Base-by-base conservation (phyloP, 2,888 invertebrate genomes). In the Anoplius nigerrimus region DNA sequence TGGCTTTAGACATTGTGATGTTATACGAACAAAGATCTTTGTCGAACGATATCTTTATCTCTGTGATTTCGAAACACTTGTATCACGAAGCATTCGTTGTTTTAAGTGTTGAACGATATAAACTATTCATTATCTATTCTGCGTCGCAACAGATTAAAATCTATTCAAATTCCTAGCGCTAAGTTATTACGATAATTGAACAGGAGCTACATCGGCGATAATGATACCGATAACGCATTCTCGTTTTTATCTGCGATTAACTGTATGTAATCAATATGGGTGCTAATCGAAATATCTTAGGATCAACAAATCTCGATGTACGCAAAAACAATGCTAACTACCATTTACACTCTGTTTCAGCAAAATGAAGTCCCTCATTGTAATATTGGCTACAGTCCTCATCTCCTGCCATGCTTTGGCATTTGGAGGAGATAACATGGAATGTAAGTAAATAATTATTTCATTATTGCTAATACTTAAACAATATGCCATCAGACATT, bases 371-470 rank as follows among this genome's bases (percentile, higher is more conserved):
- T 8, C 18, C 20, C 13, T 6, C 5, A 0, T 24, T 16, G 5
- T 61, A 2, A 42, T 45, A 53, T 52, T 71, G 22, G 51, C 51
- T 2, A 43, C 64, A 52, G 34, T 63, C 48, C 24, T 68, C 48
- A 43, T 64, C 61, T 61, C 53, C 34, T 62, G 64, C 58, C 51
- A 64, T 55, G 53, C 18, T 15, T 16, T 34, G 48, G 56, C 57
- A 42, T 63, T 48, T 53, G 63, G 43, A 22, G 57, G 4, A n/a
- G 58, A 59, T 16, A 11, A 68, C n/a, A 53, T 34, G 46, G 18
- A 42, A 22, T 16, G 71, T 71, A 63, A 63, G 71, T 68, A n/a
- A 27, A 15, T 13, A 20, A n/a, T 11, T 16, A 11, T 42, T 4
- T 1, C 48, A 48, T 13, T 48, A 11, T 1, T 6, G n/a, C 13